Evolutionary conservation across 2,797 vertebrate genomes (phyloP).

Genomic region (Busarellus nigricollis): DNA sequence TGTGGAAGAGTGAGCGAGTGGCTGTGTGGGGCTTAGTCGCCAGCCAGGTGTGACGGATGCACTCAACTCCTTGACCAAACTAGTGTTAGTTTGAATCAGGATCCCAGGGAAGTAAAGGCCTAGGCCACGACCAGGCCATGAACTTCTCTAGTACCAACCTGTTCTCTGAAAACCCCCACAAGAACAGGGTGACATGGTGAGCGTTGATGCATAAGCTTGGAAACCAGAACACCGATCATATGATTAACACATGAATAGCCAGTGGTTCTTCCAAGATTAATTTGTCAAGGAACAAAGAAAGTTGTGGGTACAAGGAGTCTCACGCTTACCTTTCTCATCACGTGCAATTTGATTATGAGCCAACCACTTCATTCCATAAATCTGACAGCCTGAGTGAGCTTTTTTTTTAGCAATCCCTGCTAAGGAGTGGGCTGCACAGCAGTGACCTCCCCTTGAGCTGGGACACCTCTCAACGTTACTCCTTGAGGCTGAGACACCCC

Average conservation of each 20-base stretch:
- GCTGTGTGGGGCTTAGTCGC: not conserved
- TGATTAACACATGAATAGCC: not conserved
- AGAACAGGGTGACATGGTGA: not conserved
- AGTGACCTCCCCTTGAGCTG: not conserved
- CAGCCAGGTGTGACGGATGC: rapidly evolving
- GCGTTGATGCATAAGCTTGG: not conserved
- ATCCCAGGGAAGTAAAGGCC: not conserved
- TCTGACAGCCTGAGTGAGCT: not conserved
- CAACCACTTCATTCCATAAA: not conserved
- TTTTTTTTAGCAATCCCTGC: not conserved
- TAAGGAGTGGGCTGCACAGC: not conserved
- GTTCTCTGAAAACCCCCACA: not conserved
- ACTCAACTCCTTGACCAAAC: not conserved
- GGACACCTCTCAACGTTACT: not conserved
- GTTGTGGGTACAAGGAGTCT: not conserved
- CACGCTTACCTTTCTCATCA: not conserved
- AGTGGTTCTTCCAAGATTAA: not conserved
- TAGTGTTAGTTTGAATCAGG: not conserved
- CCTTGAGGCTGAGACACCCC: not conserved
- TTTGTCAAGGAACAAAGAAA: not conserved
- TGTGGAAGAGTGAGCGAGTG: rapidly evolving
- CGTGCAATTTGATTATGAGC: not conserved
- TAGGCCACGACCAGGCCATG: not conserved
- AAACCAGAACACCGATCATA: not conserved
- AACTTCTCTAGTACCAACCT: not conserved